Evolutionary conservation across 2,888 invertebrate genomes (phyloP).

Genomic region (Euphydryas editha): DNA sequence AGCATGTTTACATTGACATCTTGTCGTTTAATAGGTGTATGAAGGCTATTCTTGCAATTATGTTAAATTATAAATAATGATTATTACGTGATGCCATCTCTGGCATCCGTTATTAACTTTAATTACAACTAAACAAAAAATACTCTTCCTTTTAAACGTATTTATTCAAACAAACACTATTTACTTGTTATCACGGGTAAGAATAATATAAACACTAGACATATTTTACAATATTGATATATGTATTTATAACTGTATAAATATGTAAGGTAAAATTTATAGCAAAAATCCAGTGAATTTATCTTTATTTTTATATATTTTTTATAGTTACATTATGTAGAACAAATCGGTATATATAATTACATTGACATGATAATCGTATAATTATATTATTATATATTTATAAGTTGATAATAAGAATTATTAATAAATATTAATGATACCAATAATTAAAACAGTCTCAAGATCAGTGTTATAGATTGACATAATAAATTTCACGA

Average conservation of each 20-base stretch:
- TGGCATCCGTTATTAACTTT: conserved; percentile 21
- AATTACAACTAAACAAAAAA: conserved; percentile 17
- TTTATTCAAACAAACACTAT: neutral
- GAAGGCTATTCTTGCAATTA: conserved; percentile 31
- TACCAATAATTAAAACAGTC: neutral
- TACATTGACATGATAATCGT: no score
- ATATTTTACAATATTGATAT: no score
- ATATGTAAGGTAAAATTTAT: no score
- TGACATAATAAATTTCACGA: conserved; percentile 57
- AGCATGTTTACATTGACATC: conserved; percentile 30
- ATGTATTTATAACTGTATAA: no score
- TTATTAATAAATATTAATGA: neutral
- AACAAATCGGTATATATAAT: no score
- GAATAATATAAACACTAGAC: no score
- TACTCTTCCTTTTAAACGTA: neutral
- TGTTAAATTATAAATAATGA: conserved; percentile 29
- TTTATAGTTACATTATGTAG: no score
- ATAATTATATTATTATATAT: neutral
- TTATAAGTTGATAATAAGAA: neutral
- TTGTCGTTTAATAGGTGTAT: conserved; percentile 21
- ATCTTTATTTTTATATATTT: no score
- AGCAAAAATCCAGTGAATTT: no score
- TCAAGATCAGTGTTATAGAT: conserved; percentile 13
- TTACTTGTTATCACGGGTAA: neutral
- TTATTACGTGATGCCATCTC: conserved; percentile 28